A percentile compares a stretch with the other conserved stretches of the same genome.
phyloP scores from a whole-genome alignment of 2,888 invertebrate genomes.

The Girardia tigrina region DNA sequence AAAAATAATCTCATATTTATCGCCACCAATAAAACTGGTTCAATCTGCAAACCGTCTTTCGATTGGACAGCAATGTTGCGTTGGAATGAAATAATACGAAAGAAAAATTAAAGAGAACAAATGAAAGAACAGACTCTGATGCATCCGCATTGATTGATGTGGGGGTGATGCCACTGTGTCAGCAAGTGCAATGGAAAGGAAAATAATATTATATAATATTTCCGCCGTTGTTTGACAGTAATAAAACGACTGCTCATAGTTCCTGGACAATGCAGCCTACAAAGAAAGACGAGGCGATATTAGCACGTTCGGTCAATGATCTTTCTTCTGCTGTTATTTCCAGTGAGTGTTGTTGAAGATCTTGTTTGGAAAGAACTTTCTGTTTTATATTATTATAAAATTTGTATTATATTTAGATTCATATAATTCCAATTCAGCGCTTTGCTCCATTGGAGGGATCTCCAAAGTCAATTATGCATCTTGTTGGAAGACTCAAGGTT shows the following conservation, averaged over 20 bases:
- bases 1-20: too few relatives aligned
- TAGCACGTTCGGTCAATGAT: slow-evolving; percentile 15
- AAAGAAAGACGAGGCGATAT: neutral
- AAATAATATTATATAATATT: slow-evolving; percentile 18
- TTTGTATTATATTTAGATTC: neutral
- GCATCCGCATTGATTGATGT: slow-evolving; percentile 16
- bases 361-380: neutral
- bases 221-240: slow-evolving; percentile 1
- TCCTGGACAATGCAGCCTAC: slow-evolving; percentile 20
- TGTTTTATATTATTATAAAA: neutral
- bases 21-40: neutral
- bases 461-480: neutral
- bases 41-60: neutral
- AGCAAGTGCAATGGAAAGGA: slow-evolving; percentile 19
- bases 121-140: neutral
- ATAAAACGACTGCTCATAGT: slow-evolving; percentile 11
- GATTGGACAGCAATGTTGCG: neutral
- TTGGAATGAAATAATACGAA: neutral
- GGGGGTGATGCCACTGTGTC: neutral
- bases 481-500: slow-evolving; percentile 1
- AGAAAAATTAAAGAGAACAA: neutral
- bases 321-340: neutral
- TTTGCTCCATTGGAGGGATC: neutral
- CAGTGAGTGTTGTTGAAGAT: neutral
- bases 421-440: neutral